Conservation (phyloP, 2,797 vertebrate species). For the Dendrocincla tyrannina region DNA sequence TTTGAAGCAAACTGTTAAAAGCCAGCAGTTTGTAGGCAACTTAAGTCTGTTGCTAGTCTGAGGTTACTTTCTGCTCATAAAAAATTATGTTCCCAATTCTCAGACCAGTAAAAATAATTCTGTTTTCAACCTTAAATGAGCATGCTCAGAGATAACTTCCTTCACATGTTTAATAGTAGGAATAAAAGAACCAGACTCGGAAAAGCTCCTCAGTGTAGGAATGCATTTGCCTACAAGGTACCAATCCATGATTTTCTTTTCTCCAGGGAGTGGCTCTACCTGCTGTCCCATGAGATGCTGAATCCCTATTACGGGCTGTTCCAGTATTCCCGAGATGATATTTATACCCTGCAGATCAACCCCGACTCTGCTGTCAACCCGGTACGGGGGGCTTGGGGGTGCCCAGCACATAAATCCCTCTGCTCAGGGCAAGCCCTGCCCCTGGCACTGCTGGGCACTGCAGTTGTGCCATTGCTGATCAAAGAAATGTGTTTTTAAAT, state of each 20-base stretch:
- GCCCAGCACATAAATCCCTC: too few species aligned
- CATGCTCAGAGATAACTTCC: not conserved
- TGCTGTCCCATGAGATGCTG: conserved; percentile 97
- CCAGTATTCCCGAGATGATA: conserved; percentile 97
- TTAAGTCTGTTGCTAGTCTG: not conserved
- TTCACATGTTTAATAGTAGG: not conserved
- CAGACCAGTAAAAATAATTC: not conserved
- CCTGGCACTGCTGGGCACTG: not conserved
- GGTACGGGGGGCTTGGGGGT: conserved; percentile 69
- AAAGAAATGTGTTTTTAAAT: not conserved
- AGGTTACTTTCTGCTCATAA: not conserved
- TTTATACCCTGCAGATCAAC: conserved; percentile 97
- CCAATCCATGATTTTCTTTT: not conserved
- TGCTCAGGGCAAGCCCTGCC: not conserved
- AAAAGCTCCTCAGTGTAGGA: not conserved
- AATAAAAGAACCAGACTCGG: not conserved
- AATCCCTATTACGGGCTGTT: conserved; percentile 98
- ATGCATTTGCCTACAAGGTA: not conserved
- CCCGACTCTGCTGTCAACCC: conserved; percentile 97
- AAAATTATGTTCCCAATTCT: not conserved
- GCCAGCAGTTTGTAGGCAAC: not conserved
- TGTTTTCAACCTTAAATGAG: not conserved
- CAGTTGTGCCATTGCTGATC: not conserved
- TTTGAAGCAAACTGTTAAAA: not conserved
- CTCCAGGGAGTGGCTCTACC: conserved; percentile 94